Base-by-base conservation (phyloP, 2,797 vertebrate species). In the Tragelaphus oryx region DNA sequence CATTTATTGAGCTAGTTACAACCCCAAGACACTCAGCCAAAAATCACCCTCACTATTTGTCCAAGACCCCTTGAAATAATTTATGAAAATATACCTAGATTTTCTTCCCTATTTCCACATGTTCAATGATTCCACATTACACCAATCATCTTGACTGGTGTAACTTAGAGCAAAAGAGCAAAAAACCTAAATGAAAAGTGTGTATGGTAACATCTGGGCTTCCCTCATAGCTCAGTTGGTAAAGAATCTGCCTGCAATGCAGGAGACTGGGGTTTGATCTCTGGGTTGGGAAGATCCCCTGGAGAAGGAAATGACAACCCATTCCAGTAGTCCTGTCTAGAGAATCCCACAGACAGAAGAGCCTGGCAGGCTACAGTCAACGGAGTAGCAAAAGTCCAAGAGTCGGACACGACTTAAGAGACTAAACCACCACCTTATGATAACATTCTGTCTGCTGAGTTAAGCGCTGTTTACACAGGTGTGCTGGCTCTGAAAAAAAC, bases 51-150 rank as follows among this genome's bases (percentile, higher is more conserved):
- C 13, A 54, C 76, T 85, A 93, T 68, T 79, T 94, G 17, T 14
- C 83, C 33, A 62, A n/a, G 30, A 82, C 26, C 41, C 16, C 33
- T 30, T 71, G 12, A 79, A 48, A 41, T 82, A 85, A 90, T 13
- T 90, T 83, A 93, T 76, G 8, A 93, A 96, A 96, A 60, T 82
- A 52, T 22, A 74, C 80, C 26, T 76, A 48, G 16, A 95, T 81
- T 84, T 80, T 55, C 60, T 46, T 83, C 6, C 80, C 41, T 80
- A 74, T 59, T 46, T 82, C 22, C n/a, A 95, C 11, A 75, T 68
- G 60, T 82, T 89, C 68, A 94, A 37, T 52, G 28, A 95, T 82
- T 95, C 30, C 6, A 91, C 22, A 91, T 59, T 76, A 24, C 8
- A 89, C n/a, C 14, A 81, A 48, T 65, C 74, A 93, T 82, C 28